phyloP scores from a whole-genome alignment of 2,113 vertebrate species.

The Salminus brasiliensis region DNA sequence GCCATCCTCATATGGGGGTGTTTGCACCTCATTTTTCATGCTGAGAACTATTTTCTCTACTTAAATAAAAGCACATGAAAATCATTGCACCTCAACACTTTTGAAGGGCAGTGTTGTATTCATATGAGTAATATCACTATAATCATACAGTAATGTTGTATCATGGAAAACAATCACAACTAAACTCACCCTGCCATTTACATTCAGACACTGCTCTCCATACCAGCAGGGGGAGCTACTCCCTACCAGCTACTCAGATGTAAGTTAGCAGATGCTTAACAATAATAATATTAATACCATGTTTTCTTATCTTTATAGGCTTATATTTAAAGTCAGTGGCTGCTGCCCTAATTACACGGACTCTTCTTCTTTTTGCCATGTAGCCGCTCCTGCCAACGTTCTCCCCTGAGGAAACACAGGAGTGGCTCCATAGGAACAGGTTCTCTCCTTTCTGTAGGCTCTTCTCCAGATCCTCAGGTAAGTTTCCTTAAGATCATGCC shows the following conservation, averaged over 20 bases:
- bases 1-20: not conserved
- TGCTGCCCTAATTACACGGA: constrained; percentile 75
- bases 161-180: not conserved
- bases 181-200: constrained; percentile 42
- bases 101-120: not conserved
- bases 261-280: constrained; percentile 81
- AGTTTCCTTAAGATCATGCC: not conserved
- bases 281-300: constrained; percentile 64
- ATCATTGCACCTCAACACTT: too few relatives aligned
- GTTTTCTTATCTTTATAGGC: constrained; percentile 71
- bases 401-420: constrained; percentile 88
- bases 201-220: constrained; percentile 85
- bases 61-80: too few relatives aligned
- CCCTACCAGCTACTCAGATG: constrained; percentile 82
- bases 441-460: constrained; percentile 91
- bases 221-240: constrained; percentile 83
- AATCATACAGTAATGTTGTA: too few relatives aligned
- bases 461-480: constrained; percentile 92
- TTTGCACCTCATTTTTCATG: not conserved
- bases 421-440: constrained; percentile 90
- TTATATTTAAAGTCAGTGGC: constrained; percentile 68
- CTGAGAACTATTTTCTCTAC: not conserved
- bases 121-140: not conserved
- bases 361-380: constrained; percentile 83
- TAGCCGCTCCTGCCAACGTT: constrained; percentile 89